phyloP scores from a whole-genome alignment of 2,888 invertebrate genomes.

The Uropetala carovei region DNA sequence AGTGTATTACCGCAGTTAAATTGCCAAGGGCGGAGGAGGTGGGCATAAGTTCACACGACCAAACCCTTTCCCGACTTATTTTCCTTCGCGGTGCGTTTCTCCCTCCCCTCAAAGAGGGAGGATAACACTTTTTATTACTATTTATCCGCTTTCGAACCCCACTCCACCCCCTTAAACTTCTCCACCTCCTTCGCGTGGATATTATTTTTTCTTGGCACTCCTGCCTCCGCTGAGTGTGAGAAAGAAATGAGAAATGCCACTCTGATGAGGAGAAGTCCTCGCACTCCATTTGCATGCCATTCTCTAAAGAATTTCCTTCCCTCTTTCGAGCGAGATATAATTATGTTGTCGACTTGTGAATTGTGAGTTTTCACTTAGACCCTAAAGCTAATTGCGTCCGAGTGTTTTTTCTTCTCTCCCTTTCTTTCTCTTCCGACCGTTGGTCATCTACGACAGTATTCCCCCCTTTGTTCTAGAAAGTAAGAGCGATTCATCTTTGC shows the following conservation, averaged over 20 bases:
- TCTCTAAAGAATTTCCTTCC: neutral
- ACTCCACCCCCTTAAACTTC: neutral
- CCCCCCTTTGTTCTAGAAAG: neutral
- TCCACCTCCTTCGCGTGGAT: neutral
- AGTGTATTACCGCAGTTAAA: neutral
- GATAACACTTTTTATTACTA: slow-evolving; percentile 13
- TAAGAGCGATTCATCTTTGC: neutral
- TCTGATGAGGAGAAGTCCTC: neutral
- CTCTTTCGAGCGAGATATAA: neutral
- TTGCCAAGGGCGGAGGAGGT: neutral
- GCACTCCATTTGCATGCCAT: neutral
- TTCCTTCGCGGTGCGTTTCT: neutral
- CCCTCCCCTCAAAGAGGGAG: neutral
- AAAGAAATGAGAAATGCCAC: neutral
- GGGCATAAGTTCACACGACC: neutral
- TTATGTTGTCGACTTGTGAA: neutral
- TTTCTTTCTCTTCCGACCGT: neutral
- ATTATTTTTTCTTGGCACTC: neutral
- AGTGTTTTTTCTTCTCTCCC: neutral
- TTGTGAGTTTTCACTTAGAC: slow-evolving; percentile 6
- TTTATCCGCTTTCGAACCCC: neutral
- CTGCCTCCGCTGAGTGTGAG: neutral
- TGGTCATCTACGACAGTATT: slow-evolving; percentile 17
- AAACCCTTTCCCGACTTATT: neutral
- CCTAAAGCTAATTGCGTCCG: neutral